phyloP scores from a whole-genome alignment of 2,888 invertebrate species.

The Orthosia gothica region DNA sequence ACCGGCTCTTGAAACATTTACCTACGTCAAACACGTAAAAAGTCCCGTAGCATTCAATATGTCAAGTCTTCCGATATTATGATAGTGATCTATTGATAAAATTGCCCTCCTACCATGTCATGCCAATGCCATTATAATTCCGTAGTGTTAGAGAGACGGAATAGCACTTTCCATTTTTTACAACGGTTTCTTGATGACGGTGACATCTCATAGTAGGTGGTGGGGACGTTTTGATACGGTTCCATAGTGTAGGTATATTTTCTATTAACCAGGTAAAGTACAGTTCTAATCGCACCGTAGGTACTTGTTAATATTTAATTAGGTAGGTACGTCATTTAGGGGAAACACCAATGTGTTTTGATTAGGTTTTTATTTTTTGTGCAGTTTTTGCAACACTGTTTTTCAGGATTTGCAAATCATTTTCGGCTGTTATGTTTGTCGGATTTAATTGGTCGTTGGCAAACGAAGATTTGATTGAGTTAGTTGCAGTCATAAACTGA shows the following conservation, averaged over 20 bases:
- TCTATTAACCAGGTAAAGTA: constrained; percentile 19
- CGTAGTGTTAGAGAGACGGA: too few relatives aligned
- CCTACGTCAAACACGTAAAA: constrained; percentile 42
- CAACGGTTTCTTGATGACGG: too few relatives aligned
- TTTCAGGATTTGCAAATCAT: constrained; percentile 13
- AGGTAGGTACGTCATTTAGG: constrained; percentile 6
- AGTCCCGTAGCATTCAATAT: constrained; percentile 46
- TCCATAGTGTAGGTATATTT: constrained; percentile 18
- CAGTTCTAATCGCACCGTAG: neutral
- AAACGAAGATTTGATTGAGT: neutral
- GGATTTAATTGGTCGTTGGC: constrained; percentile 14
- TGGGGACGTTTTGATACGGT: constrained; percentile 7
- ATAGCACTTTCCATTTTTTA: too few relatives aligned
- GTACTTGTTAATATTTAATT: neutral
- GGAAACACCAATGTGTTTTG: constrained; percentile 37
- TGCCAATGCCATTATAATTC: too few relatives aligned
- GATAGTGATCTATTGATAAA: constrained; percentile 45
- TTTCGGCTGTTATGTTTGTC: neutral
- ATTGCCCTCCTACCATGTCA: neutral
- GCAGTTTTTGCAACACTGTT: constrained; percentile 17
- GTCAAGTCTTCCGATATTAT: constrained; percentile 25
- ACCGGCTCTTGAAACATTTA: constrained; percentile 36
- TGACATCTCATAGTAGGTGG: too few relatives aligned
- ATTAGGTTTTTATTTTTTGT: constrained; percentile 17
- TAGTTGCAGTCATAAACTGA: neutral